Base-by-base conservation (phyloP, 64 coral and sea anemone genomes). In the Actinia tenebrosa region DNA sequence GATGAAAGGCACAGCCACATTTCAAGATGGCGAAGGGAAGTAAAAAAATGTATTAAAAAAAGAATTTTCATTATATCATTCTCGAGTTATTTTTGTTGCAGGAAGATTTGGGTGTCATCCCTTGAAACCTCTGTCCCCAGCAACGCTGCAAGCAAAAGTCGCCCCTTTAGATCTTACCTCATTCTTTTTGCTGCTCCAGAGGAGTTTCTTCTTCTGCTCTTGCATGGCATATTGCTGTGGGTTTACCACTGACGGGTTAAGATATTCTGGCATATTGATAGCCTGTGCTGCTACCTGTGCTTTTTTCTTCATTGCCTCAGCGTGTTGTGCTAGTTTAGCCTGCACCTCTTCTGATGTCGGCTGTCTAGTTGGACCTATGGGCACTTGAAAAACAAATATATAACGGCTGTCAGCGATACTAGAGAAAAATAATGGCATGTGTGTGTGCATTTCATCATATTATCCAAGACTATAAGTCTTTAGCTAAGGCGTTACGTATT, bases 161-260 rank as follows among this genome's bases (percentile, higher is more conserved):
- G 47, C 47, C 47, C 47, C 47, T 50, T 1, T 10, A 61, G 63
- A 10, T 44, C 17, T n/a, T 83, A 90, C 93, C 82, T 99, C 97
- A 20, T 84, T 88, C 43, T 99, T 99, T 22, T 95, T 99, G 3
- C 88, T 85, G 80, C 97, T 95, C 97, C 97, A 99, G 3, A 99
- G 22, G 9, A 99, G 84, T 56, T 99, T 99, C 75, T 92, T 95
- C 78, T 92, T 99, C 88, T 99, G 90, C 30, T 92, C 87, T 86
- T 95, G 93, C 83, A 95, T 89, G 17, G 93, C 93, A 54, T 95
- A 99, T 56, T 95, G 93, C 11, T 99, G 97, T 3, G 97, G 97
- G 77, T 99, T 99, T 10, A 99, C 97, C 16, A 99, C 97, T 79
- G 97, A 90, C 13, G 97, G 97, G 88, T 99, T 99, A 10, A 99